Evolutionary conservation across 2,888 invertebrate genomes (phyloP), one percentile per base, ranked within the genome.

Genomic region (Phortica okadai): DNA sequence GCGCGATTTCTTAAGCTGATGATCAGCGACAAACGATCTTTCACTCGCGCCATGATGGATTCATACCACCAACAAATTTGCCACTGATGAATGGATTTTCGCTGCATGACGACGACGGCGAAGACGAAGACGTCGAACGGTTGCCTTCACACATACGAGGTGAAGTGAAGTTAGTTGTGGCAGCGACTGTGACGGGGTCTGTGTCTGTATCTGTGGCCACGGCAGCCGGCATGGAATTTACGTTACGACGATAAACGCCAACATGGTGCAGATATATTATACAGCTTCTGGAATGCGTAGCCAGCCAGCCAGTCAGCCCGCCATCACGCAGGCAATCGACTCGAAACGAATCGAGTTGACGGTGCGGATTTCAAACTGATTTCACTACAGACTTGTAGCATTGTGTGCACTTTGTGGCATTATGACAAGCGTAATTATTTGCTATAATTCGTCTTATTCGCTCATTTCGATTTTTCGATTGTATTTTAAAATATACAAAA

Each of bases 21-120:
- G 90, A 90, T 90, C 90, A 89, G 87, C 87, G 87, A 88, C 89
- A 89, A 88, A 89, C 90, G 89, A 90, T 90, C 90, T 89, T 87
- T 89, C 90, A 89, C 88, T 89, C 87, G 86, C 78, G 78, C 82
- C 82, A 87, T 88, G 85, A 90, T 91, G 90, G 90, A 90, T 90
- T 90, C 86, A 82, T 90, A 91, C 90, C 91, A 89, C 90, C 90
- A 90, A 89, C 90, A 90, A 88, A 91, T 90, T 89, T 90, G 90
- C 90, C 90, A 90, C 91, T 90, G 90, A 90, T 90, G 90, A 90
- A 90, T 90, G 90, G 90, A 90, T 89, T 89, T 86, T 69, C 70
- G 70, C 70, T 74, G 73, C 80, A 70, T 64, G 76, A 70, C 74
- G 5, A 25, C 44, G 41, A 58, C 76, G 77, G 78, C 50, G 8